phyloP scores from a whole-genome alignment of 2,797 vertebrate species.

The Podarcis lilfordi region DNA sequence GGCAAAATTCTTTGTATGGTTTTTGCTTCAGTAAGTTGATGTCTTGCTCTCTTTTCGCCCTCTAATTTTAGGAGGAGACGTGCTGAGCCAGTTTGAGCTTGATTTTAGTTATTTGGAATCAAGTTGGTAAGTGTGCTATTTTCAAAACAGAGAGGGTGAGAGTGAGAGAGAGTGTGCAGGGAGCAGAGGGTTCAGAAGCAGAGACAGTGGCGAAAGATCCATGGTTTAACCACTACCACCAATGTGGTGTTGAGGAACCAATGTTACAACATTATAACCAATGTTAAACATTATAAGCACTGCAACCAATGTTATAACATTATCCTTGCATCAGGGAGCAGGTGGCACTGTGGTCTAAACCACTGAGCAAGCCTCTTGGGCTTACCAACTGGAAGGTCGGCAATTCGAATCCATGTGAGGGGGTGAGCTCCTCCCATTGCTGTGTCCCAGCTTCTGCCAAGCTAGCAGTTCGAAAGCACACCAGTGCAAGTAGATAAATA shows the following conservation, averaged over 20 bases:
- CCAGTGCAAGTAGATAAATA: too few species aligned
- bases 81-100: conserved; percentile 81
- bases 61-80: conserved; percentile 77
- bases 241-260: background rate
- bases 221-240: background rate
- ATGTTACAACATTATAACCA: background rate
- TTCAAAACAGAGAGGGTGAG: too few species aligned
- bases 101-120: conserved; percentile 77
- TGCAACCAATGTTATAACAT: too few species aligned
- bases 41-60: background rate
- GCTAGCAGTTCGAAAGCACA: too few species aligned
- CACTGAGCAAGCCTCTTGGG: too few species aligned
- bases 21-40: conserved; percentile 9
- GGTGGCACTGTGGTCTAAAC: too few species aligned
- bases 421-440: too few species aligned
- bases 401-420: too few species aligned
- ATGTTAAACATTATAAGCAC: too few species aligned
- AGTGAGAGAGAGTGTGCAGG: background rate
- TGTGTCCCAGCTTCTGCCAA: too few species aligned
- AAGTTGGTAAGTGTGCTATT: conserved; percentile 73
- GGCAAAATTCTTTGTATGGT: background rate
- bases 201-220: background rate
- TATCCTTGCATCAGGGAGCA: too few species aligned
- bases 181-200: background rate
- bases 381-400: too few species aligned